Percentiles rank a stretch among this genome's conserved stretches.
Evolutionary conservation across 2,797 vertebrate genomes (phyloP).

Genomic region (Acanthiza pusilla): DNA sequence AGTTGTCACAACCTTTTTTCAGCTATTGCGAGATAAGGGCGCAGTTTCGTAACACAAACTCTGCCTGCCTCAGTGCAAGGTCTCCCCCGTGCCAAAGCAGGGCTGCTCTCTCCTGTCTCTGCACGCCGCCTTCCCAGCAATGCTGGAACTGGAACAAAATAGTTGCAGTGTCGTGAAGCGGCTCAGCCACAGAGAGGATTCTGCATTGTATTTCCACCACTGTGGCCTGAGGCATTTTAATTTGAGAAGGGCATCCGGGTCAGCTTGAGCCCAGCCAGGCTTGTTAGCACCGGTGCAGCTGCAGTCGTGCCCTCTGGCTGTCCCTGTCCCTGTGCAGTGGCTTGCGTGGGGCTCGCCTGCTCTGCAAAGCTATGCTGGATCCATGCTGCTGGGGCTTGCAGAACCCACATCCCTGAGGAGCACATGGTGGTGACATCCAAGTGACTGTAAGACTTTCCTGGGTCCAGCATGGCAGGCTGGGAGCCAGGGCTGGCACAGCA

Average conservation of each 20-base stretch:
- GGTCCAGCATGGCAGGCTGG: background rate
- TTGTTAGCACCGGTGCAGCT: background rate
- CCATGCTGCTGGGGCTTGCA: background rate
- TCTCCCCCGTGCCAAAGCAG: accelerated
- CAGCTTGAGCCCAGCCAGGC: background rate
- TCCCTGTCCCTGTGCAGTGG: background rate
- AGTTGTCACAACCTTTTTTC: background rate
- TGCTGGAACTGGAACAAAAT: background rate
- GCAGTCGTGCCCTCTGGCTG: background rate
- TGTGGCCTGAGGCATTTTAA: background rate
- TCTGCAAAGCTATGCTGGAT: background rate
- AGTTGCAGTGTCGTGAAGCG: background rate
- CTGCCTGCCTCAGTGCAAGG: background rate
- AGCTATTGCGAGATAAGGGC: background rate
- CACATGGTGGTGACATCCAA: background rate
- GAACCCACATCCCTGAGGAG: background rate
- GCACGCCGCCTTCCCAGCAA: accelerated
- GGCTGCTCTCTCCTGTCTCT: background rate
- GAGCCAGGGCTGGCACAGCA: background rate
- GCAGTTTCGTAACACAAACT: background rate
- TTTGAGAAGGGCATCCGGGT: background rate
- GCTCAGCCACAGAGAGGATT: background rate
- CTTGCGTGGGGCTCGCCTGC: background rate
- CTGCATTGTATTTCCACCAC: accelerated
- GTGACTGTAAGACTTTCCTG: background rate